Conservation (phyloP, 2,888 invertebrate genomes). For the Nemoura dubitans region DNA sequence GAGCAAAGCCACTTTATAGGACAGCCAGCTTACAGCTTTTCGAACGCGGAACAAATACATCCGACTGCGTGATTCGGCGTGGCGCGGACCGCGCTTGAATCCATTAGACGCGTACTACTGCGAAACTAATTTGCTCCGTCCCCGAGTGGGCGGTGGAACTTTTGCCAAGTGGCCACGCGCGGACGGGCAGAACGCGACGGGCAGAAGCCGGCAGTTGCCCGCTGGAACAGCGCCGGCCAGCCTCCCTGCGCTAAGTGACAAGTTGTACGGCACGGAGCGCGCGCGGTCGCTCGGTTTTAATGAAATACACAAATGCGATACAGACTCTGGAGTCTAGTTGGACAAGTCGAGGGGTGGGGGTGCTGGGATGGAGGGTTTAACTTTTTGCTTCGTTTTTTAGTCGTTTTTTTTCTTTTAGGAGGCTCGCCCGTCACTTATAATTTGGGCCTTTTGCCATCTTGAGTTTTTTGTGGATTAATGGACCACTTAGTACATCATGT, state of each 20-base stretch:
- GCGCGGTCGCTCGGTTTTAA: neutral
- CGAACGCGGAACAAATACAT: neutral
- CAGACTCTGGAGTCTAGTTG: no score
- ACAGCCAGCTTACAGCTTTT: neutral
- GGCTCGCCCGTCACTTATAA: no score
- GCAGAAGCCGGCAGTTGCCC: no score
- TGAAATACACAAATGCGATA: neutral
- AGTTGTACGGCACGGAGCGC: neutral
- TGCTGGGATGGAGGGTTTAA: no score
- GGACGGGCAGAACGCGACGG: neutral
- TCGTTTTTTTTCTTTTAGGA: no score
- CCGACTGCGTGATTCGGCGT: neutral
- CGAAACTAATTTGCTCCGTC: neutral
- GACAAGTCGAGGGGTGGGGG: neutral
- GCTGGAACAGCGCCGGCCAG: neutral
- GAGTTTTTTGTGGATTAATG: no score
- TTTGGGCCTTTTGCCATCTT: no score
- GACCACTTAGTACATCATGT: no score
- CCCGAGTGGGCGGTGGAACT: neutral
- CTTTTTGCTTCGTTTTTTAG: no score
- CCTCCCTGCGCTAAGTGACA: constrained; percentile 1
- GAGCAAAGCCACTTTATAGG: no score
- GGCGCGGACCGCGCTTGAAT: neutral
- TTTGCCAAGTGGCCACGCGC: neutral
- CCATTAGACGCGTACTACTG: neutral